Conservation (phyloP, 2,113 vertebrate species). For the Merops nubicus region DNA sequence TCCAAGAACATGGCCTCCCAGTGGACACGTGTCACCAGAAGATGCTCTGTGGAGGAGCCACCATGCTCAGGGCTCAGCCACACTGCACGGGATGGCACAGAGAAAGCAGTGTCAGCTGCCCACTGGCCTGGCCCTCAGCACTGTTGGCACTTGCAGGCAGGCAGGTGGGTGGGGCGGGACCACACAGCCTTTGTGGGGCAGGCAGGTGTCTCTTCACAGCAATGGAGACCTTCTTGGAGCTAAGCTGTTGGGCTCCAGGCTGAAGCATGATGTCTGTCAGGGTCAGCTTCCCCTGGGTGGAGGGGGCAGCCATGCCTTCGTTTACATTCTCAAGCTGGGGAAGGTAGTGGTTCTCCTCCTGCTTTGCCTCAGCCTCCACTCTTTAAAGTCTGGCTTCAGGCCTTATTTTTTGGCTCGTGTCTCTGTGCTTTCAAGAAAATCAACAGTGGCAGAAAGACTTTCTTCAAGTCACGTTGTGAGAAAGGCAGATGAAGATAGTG, state of each 20-base stretch:
- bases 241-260: neutral
- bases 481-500: neutral
- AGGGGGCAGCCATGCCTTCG: neutral
- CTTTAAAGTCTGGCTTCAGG: neutral
- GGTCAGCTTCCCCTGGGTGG: neutral
- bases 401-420: neutral
- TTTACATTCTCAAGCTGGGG: neutral
- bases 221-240: neutral
- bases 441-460: neutral
- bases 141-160: no score
- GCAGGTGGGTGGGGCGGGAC: neutral
- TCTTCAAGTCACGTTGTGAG: neutral
- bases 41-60: fast-evolving
- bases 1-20: fast-evolving
- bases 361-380: neutral
- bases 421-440: neutral
- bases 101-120: no score
- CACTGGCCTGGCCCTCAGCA: fast-evolving
- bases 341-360: neutral
- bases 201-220: neutral
- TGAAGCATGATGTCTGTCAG: neutral
- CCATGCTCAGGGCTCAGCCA: neutral
- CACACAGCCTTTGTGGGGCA: fast-evolving
- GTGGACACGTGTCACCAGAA: neutral
- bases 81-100: neutral